phyloP scores from a whole-genome alignment of 2,113 vertebrate species.

The Piprites chloris region DNA sequence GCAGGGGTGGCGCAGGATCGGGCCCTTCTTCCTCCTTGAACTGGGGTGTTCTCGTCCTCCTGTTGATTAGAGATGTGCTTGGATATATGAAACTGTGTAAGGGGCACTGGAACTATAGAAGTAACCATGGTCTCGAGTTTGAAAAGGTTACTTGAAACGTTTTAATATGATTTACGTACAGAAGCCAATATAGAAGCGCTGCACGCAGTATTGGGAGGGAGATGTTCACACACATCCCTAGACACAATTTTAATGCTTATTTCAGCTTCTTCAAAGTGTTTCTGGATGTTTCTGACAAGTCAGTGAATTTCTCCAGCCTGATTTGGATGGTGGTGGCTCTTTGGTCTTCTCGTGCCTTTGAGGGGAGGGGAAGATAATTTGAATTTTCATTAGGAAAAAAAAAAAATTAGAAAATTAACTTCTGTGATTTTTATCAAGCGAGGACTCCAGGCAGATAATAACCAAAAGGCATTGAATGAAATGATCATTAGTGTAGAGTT shows the following conservation, averaged over 20 bases:
- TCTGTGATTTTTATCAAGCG: background rate
- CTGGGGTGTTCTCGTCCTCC: background rate
- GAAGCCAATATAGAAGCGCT: background rate
- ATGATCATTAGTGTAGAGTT: background rate
- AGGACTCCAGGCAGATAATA: background rate
- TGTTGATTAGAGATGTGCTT: accelerated
- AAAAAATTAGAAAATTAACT: background rate
- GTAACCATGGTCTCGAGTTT: background rate
- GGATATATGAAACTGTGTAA: background rate
- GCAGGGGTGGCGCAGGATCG: accelerated
- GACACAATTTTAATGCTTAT: background rate
- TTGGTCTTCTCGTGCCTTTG: background rate
- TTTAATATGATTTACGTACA: background rate
- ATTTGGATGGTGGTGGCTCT: background rate
- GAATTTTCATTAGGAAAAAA: background rate
- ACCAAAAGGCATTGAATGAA: background rate
- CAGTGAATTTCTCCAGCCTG: background rate
- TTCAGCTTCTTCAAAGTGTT: background rate
- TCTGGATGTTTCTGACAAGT: background rate
- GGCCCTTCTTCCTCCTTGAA: background rate
- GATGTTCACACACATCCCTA: accelerated
- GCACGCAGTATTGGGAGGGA: accelerated
- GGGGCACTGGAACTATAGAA: background rate
- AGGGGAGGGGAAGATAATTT: background rate
- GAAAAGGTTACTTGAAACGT: background rate